phyloP scores from a whole-genome alignment of 2,113 vertebrate genomes.

The Thryonomys swinderianus region DNA sequence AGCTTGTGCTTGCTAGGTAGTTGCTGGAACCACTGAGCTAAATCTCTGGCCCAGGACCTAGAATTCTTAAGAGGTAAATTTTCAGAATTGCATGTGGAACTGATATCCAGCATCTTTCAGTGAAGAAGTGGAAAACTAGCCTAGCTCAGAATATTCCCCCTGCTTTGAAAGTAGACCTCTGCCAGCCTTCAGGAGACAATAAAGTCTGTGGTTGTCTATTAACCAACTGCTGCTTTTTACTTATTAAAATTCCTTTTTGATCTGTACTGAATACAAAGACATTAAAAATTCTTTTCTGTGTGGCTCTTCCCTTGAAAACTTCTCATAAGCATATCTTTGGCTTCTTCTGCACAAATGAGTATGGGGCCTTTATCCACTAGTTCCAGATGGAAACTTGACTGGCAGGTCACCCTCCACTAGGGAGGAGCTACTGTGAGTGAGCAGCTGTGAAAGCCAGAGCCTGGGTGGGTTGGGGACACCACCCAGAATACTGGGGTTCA shows the following conservation, averaged over 20 bases:
- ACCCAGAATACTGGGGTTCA: background rate
- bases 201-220: constrained; percentile 55
- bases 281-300: constrained; percentile 30
- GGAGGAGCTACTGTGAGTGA: no score
- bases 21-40: no score
- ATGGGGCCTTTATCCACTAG: background rate
- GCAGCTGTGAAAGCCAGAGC: background rate
- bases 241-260: constrained; percentile 66
- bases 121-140: background rate
- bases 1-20: no score
- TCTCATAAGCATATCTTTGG: background rate
- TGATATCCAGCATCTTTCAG: background rate
- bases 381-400: background rate
- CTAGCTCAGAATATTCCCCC: background rate
- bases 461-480: background rate
- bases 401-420: background rate
- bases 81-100: background rate
- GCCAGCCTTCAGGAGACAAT: constrained; percentile 22
- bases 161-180: constrained; percentile 34
- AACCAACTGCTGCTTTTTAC: constrained; percentile 68
- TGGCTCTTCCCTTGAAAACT: constrained; percentile 32
- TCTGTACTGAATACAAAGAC: background rate
- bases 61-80: constrained; percentile 46
- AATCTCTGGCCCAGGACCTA: no score
- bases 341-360: background rate